A percentile compares a stretch with the other conserved stretches of the same genome.
These are phyloP conservation scores for Papilio gigon DNA, from an alignment of 2,888 invertebrate species.

Conservation along the genomic window DNA sequence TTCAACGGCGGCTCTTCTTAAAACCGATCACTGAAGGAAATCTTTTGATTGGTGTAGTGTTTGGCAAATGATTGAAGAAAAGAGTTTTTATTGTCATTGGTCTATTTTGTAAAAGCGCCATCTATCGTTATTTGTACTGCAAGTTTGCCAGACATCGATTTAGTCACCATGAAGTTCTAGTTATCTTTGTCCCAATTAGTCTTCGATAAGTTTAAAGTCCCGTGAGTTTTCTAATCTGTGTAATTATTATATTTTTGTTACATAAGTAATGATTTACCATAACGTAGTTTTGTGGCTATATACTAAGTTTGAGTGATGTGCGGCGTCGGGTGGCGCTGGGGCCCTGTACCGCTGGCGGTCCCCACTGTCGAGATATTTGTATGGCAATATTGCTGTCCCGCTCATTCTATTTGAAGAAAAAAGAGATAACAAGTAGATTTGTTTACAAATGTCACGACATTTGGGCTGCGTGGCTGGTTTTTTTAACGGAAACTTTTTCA, in stretches of 20 bases:
- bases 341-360: conserved; percentile 36
- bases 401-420: no score
- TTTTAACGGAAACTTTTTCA: no score
- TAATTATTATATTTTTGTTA: conserved; percentile 62
- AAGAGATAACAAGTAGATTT: no score
- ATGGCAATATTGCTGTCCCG: no score
- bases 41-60: conserved; percentile 56
- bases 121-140: neutral
- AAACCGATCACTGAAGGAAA: conserved; percentile 61
- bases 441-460: no score
- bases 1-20: conserved; percentile 49
- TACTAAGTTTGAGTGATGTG: conserved; percentile 70
- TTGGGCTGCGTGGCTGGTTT: no score
- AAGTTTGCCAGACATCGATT: conserved; percentile 41
- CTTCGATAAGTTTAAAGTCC: conserved; percentile 65
- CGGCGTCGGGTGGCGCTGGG: conserved; percentile 45
- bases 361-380: no score
- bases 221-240: conserved; percentile 61
- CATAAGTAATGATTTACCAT: conserved; percentile 71
- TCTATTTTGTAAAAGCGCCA: conserved; percentile 6
- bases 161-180: conserved; percentile 57
- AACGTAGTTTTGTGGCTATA: conserved; percentile 69
- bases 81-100: neutral
- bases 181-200: conserved; percentile 68
- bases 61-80: neutral